These are phyloP conservation scores for Cairina moschata DNA, from an alignment of 2,113 vertebrate species.

Conservation along the genomic window DNA sequence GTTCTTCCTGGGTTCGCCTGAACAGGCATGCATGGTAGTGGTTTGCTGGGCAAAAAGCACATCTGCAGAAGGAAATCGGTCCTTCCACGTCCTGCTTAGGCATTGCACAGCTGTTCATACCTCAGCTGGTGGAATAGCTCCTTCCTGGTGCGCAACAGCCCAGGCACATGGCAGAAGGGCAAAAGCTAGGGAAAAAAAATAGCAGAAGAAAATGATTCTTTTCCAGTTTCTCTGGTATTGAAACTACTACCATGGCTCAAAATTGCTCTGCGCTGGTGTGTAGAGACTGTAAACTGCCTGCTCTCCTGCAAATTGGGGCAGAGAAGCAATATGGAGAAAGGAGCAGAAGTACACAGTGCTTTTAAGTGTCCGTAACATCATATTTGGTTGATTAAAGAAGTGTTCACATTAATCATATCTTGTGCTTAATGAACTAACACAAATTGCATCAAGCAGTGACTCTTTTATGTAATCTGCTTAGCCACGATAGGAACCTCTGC, in stretches of 20 bases:
- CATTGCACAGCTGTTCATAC: not conserved
- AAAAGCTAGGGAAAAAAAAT: not conserved
- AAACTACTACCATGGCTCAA: not conserved
- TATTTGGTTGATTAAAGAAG: not conserved
- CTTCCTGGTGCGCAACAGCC: not conserved
- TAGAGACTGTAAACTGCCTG: not conserved
- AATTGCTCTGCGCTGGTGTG: not conserved
- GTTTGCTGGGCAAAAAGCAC: not conserved
- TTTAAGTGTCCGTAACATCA: not conserved
- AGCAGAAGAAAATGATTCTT: not conserved
- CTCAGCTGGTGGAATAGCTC: not conserved
- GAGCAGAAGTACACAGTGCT: not conserved
- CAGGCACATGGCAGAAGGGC: not conserved
- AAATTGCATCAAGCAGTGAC: constrained; percentile 19
- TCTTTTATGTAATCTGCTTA: not conserved
- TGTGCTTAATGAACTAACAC: constrained; percentile 19
- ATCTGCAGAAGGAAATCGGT: not conserved
- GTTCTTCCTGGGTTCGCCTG: not conserved
- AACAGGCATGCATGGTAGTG: not conserved
- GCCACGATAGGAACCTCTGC: not conserved
- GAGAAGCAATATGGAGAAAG: not conserved
- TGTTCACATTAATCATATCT: constrained; percentile 8
- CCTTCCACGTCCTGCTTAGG: not conserved
- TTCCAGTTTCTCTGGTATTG: not conserved
- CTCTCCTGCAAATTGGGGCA: not conserved